Base-by-base conservation (phyloP, 1,140 invertebrate species). In the Heliconius congener region DNA sequence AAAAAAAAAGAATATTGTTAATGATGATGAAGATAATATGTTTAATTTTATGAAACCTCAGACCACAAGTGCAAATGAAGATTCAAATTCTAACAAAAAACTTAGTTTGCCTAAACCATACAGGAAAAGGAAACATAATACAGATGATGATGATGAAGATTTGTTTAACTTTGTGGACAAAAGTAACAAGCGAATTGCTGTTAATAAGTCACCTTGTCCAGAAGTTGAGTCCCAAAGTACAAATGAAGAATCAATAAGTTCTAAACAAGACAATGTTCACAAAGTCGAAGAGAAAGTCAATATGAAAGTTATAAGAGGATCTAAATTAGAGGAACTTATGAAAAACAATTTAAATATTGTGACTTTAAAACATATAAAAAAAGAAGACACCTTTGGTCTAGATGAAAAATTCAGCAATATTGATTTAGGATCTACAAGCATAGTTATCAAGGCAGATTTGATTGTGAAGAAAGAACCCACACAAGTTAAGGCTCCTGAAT, bases 151-250 rank as follows among this genome's bases (percentile, higher is more conserved):
- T 83, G 90, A 91, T 76, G 87, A 89, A 74, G 86, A 91, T 80
- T 84, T 92, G 71, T 94, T 93, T 74, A 90, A 93, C 80, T 94
- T 94, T 88, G 81, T 93, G 71, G 80, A 81, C 72, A 76, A 75
- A 37, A 30, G 81, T 79, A 84, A 80, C 16, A 83, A 87, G 23
- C 86, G 86, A 74, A 27, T 78, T 74, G 77, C 73, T 57, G 8
- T 76, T 72, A 79, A 79, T 70, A 66, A 81, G 79, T 77, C 71
- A 66, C 74, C 34, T 73, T 72, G 9, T 72, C 30, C 30, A 19
- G 71, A 66, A 30, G 4, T 16, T 27, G 23, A 80, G 70, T 55
- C 37, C 73, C 52, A 60, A 37, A 72, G 71, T 50, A 73, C 27
- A 76, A 30, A 34, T 27, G 72, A 79, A 50, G 73, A 81, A 71